Evolutionary conservation across 2,113 vertebrate genomes (phyloP).

Genomic region (Austrofundulus limnaeus): DNA sequence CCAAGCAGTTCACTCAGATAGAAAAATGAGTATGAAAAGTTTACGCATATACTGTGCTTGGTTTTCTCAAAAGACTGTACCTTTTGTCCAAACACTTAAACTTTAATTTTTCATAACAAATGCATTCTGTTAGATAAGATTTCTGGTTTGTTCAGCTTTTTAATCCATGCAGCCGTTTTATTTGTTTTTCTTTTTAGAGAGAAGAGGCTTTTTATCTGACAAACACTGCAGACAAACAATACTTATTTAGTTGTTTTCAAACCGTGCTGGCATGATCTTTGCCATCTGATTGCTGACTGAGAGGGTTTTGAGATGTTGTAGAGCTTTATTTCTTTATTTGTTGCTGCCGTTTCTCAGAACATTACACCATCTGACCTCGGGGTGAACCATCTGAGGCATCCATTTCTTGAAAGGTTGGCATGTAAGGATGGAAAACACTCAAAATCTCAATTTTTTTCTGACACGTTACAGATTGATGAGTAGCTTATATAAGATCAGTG

Average conservation of each 20-base stretch:
- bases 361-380: not conserved
- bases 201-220: not conserved
- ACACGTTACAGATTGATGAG: not conserved
- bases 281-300: not conserved
- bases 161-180: too few relatives aligned
- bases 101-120: too few relatives aligned
- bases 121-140: too few relatives aligned
- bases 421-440: not conserved
- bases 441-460: not conserved
- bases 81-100: too few relatives aligned
- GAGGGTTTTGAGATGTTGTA: not conserved
- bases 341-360: not conserved
- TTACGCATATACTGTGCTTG: too few relatives aligned
- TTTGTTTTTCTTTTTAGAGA: too few relatives aligned
- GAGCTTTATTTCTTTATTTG: too few relatives aligned
- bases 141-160: too few relatives aligned
- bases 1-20: too few relatives aligned
- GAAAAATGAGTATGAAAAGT: too few relatives aligned
- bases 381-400: not conserved
- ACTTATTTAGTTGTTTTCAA: not conserved
- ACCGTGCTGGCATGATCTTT: not conserved
- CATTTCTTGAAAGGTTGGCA: not conserved
- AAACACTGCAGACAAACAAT: not conserved
- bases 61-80: too few relatives aligned
- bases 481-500: not conserved